Conservation (phyloP, 2,797 vertebrate genomes). For the Sebastes cheni region DNA sequence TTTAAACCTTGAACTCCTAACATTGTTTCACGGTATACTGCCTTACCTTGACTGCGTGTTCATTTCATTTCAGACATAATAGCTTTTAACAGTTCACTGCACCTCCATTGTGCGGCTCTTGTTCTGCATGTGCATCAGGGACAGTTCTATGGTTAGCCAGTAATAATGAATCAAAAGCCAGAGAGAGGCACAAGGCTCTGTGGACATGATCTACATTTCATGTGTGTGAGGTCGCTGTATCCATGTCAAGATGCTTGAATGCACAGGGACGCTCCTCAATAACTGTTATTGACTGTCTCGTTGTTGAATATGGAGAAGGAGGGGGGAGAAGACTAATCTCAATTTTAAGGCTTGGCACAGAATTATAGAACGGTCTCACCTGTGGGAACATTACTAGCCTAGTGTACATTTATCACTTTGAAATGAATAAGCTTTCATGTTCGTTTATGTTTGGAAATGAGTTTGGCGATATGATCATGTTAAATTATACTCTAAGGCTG, state of each 20-base stretch:
- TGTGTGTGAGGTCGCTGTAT: slow-evolving; percentile 27
- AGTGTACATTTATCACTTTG: neutral
- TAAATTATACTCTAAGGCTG: neutral
- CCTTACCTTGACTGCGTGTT: slow-evolving; percentile 49
- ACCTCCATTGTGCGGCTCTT: slow-evolving; percentile 64
- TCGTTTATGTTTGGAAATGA: neutral
- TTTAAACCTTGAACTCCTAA: slow-evolving; percentile 34
- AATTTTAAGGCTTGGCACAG: neutral
- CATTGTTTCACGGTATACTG: slow-evolving; percentile 34
- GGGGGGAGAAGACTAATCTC: slow-evolving; percentile 2
- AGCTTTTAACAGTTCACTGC: slow-evolving; percentile 70
- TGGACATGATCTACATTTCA: slow-evolving; percentile 50
- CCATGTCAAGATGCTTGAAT: slow-evolving; percentile 41
- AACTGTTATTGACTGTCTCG: slow-evolving; percentile 29
- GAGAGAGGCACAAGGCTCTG: slow-evolving; percentile 40
- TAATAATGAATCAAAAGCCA: slow-evolving; percentile 64
- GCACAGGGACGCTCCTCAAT: slow-evolving; percentile 31
- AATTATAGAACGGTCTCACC: neutral
- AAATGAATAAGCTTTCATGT: neutral
- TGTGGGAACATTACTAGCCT: neutral
- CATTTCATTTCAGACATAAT: slow-evolving; percentile 73
- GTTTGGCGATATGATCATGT: neutral
- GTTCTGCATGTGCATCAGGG: slow-evolving; percentile 66
- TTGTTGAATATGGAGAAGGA: slow-evolving; percentile 13
- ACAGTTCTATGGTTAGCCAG: slow-evolving; percentile 51